Evolutionary conservation across 2,797 vertebrate genomes (phyloP), one percentile per base, ranked within the genome.

Genomic region (Macroramphosus scolopax): DNA sequence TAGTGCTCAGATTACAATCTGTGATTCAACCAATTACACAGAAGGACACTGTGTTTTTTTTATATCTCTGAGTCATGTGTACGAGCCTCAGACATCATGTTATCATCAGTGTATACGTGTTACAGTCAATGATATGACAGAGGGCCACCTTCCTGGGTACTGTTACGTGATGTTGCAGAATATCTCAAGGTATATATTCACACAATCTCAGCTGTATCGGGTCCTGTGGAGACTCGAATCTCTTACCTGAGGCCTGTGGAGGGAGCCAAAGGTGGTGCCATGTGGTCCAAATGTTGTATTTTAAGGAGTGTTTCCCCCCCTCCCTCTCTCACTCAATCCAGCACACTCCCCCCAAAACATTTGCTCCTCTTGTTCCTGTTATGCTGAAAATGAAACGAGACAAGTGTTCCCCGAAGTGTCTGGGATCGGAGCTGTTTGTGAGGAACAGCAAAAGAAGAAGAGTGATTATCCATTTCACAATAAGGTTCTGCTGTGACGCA

Each of bases 201-300:
- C n/a, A n/a, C n/a, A n/a, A n/a, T n/a, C n/a, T n/a, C n/a, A n/a
- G n/a, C n/a, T n/a, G n/a, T n/a, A n/a, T n/a, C n/a, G n/a, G n/a
- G 63, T 78, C 48, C 61, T 61, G 69, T 50, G 54, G 66, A 73
- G 63, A 75, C 31, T 66, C 62, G 41, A 24, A 49, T 52, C 10
- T 57, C 63, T 55, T 39, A 47, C 32, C 44, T 38, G 55, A 65
- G 73, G 48, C 66, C 56, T 63, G 51, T 43, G 46, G 57, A 68
- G 68, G 51, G 51, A 64, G 51, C 31, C 44, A 48, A 41, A 68
- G 44, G 40, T 43, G 58, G 59, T 47, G 51, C 9, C 50, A 64
- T 72, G 75, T 74, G 82, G 79, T 85, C 82, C 79, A 83, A 85
- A 74, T 41, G 40, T 68, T 48, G 31, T 64, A 52, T 72, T 75